phyloP scores from a whole-genome alignment of 2,797 vertebrate genomes.

The Sphenodon punctatus region DNA sequence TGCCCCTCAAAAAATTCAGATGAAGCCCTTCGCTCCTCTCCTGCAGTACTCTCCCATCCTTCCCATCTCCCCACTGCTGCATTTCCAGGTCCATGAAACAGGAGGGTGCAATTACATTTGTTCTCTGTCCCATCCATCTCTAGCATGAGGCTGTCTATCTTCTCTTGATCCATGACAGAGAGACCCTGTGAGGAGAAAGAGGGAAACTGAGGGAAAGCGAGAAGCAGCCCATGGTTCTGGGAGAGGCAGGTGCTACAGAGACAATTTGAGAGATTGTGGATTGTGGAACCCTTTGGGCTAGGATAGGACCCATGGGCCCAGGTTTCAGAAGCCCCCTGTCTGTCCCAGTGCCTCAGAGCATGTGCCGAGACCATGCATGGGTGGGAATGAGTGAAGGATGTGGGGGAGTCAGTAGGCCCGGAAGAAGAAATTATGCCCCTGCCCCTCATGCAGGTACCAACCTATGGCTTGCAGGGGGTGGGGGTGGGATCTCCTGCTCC shows the following conservation, averaged over 20 bases:
- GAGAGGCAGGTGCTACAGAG: background rate
- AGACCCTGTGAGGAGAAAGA: constrained; percentile 69
- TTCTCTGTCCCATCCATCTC: constrained; percentile 80
- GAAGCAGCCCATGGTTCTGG: fast-evolving
- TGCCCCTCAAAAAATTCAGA: background rate
- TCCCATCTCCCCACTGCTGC: background rate
- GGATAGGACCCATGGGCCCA: too few species aligned
- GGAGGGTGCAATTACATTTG: constrained; percentile 71
- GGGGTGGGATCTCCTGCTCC: too few species aligned
- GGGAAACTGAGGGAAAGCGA: background rate
- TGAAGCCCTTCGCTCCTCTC: background rate
- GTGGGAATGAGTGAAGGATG: too few species aligned
- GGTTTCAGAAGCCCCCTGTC: too few species aligned
- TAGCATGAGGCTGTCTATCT: constrained; percentile 79
- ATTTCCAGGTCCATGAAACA: too few species aligned
- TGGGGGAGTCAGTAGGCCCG: too few species aligned
- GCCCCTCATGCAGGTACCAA: too few species aligned
- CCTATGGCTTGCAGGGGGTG: too few species aligned
- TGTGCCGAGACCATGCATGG: too few species aligned
- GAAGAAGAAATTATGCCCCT: too few species aligned
- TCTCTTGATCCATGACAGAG: constrained; percentile 80
- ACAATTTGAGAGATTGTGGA: constrained; percentile 23
- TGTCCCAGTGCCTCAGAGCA: too few species aligned
- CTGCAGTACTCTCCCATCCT: background rate
- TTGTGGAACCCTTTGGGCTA: too few species aligned